These are phyloP conservation scores for Neofelis nebulosa DNA, from an alignment of 2,113 vertebrate species.

Conservation along the genomic window DNA sequence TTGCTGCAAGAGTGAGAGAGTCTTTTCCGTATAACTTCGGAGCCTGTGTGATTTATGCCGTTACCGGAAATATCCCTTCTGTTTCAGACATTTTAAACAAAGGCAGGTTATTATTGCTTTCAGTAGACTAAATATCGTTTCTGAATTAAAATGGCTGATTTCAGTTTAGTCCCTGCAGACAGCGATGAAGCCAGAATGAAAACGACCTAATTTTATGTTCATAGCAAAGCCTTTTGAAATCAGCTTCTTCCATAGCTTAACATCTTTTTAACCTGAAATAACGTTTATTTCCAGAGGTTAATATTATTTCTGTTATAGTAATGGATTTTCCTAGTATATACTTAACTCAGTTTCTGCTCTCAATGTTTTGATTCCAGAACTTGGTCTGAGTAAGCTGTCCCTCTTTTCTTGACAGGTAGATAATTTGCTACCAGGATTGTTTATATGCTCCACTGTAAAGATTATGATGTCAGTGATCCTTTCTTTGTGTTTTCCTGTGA, in stretches of 20 bases:
- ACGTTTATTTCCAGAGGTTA: constrained; percentile 73
- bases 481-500: constrained; percentile 63
- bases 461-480: constrained; percentile 70
- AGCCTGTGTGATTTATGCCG: not conserved
- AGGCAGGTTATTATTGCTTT: constrained; percentile 22
- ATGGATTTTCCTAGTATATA: constrained; percentile 79
- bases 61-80: not conserved
- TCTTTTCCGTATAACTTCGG: constrained; percentile 26
- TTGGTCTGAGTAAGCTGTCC: constrained; percentile 64
- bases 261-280: constrained; percentile 63
- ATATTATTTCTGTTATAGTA: constrained; percentile 62
- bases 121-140: constrained; percentile 53
- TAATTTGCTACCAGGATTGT: constrained; percentile 37
- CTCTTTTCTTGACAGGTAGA: constrained; percentile 66
- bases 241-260: constrained; percentile 71
- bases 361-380: constrained; percentile 57
- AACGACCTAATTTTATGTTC: constrained; percentile 64
- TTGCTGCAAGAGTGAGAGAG: not conserved
- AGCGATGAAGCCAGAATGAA: constrained; percentile 60
- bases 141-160: constrained; percentile 63
- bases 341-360: constrained; percentile 74
- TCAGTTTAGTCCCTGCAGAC: not conserved
- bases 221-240: constrained; percentile 75
- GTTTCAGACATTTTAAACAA: constrained; percentile 54
- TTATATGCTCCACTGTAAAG: constrained; percentile 61